Evolutionary conservation across 30 jellyfish, hydroid and myxozoan species (phyloP).

Genomic region (Turritopsis dohrnii): DNA sequence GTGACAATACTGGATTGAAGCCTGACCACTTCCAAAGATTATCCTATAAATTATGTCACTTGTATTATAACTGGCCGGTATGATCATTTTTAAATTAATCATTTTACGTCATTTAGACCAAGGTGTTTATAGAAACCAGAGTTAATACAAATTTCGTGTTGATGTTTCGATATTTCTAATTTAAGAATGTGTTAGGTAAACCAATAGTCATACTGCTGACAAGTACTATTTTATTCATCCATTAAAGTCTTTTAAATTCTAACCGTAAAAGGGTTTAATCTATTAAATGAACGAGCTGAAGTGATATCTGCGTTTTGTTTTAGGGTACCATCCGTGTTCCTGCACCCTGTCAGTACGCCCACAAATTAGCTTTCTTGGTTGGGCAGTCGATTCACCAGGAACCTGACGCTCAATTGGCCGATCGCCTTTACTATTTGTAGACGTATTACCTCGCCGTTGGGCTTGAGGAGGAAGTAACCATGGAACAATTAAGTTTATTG

Average conservation of each 20-base stretch:
- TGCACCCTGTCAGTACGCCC: constrained; percentile 99
- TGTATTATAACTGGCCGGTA: constrained; percentile 99
- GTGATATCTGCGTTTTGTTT: background rate
- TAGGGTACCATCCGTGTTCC: constrained; percentile 99
- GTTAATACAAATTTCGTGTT: no score
- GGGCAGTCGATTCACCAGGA: constrained; percentile 92
- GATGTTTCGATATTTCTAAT: no score
- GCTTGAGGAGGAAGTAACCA: no score
- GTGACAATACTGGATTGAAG: constrained; percentile 79
- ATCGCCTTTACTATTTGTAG: constrained; percentile 90
- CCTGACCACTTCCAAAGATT: constrained; percentile 95
- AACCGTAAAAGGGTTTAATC: no score
- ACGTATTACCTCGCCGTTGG: background rate
- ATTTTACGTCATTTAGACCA: no score
- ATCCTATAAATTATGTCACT: constrained; percentile 90
- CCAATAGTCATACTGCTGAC: background rate
- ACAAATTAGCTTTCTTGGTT: constrained; percentile 90
- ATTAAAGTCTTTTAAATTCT: no score
- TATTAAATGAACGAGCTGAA: no score
- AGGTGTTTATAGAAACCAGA: no score
- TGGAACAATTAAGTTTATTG: no score
- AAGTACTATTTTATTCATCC: background rate
- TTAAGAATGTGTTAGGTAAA: background rate
- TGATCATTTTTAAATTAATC: constrained; percentile 2
- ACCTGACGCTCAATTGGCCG: constrained; percentile 75